A percentile compares a stretch with the other conserved stretches of the same genome.
Evolutionary conservation across 2,888 invertebrate species (phyloP).

Genomic region (Sycophila texana): DNA sequence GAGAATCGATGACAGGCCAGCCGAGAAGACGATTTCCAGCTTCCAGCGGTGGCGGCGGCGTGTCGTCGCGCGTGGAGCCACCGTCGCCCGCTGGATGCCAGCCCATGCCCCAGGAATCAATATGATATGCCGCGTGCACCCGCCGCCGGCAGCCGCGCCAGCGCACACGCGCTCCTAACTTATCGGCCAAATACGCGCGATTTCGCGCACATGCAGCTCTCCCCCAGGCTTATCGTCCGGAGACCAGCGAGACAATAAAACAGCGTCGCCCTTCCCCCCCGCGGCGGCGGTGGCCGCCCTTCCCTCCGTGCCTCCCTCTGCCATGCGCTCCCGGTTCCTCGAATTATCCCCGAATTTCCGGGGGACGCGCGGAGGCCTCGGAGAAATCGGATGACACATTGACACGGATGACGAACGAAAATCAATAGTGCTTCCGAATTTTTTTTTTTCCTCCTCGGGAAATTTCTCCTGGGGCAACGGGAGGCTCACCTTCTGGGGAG

Average conservation of each 20-base stretch:
- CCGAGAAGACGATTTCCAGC: background rate
- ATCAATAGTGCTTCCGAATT: too few relatives aligned
- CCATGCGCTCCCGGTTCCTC: background rate
- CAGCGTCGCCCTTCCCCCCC: too few relatives aligned
- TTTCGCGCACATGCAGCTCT: background rate
- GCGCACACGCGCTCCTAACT: conserved; percentile 22
- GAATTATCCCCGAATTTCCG: too few relatives aligned
- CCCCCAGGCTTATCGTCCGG: background rate
- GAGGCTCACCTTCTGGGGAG: too few relatives aligned
- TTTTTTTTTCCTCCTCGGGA: background rate
- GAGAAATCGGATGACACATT: background rate
- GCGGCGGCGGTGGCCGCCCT: background rate
- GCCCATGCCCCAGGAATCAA: conserved; percentile 56
- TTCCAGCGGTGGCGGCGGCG: background rate
- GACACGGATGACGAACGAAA: too few relatives aligned
- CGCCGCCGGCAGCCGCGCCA: conserved; percentile 26
- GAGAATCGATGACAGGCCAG: background rate
- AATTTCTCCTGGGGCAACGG: background rate
- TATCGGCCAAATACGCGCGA: conserved; percentile 35
- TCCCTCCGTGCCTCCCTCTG: background rate
- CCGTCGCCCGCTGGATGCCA: conserved; percentile 48
- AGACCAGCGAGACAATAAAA: too few relatives aligned
- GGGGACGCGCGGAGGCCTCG: too few relatives aligned
- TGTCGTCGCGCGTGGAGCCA: conserved; percentile 49
- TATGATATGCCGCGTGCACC: conserved; percentile 55